These are phyloP conservation scores for Neodiprion pinetum DNA, from an alignment of 1,140 invertebrate genomes.

Conservation along the genomic window DNA sequence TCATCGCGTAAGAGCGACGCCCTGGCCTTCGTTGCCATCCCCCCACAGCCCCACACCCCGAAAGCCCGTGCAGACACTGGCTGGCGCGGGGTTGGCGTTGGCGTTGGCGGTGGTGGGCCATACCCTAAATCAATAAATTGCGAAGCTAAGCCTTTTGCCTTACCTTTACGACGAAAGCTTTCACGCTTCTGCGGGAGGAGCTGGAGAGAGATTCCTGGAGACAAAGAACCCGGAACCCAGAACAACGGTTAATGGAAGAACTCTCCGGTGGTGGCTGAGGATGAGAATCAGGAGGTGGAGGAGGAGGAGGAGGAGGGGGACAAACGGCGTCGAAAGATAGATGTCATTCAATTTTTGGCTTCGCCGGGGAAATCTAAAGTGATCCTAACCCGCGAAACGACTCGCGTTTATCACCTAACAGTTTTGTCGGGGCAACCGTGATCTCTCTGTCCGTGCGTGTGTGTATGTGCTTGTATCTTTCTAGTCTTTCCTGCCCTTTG, in stretches of 20 bases:
- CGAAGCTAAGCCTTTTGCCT: constrained; percentile 6
- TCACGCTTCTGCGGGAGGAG: neutral
- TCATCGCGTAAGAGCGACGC: neutral
- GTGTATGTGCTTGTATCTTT: too few relatives aligned
- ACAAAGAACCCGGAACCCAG: neutral
- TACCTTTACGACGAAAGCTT: constrained; percentile 1
- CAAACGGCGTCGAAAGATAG: neutral
- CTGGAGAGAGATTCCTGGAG: neutral
- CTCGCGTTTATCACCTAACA: neutral
- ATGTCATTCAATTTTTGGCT: neutral
- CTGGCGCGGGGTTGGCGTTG: neutral
- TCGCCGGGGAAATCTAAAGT: neutral
- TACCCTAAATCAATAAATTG: neutral
- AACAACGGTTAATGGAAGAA: neutral
- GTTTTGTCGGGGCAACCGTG: too few relatives aligned
- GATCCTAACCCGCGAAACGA: neutral
- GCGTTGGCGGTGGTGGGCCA: neutral
- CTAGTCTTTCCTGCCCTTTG: too few relatives aligned
- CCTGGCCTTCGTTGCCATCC: too few relatives aligned
- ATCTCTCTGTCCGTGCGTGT: too few relatives aligned
- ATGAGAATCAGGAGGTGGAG: too few relatives aligned
- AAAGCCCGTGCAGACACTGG: neutral
- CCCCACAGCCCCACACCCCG: neutral
- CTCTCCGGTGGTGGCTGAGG: too few relatives aligned
- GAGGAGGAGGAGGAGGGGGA: too few relatives aligned